Evolutionary conservation across 1,140 invertebrate species (phyloP), one percentile per base, ranked within the genome.

Genomic region (Papilio polytes): DNA sequence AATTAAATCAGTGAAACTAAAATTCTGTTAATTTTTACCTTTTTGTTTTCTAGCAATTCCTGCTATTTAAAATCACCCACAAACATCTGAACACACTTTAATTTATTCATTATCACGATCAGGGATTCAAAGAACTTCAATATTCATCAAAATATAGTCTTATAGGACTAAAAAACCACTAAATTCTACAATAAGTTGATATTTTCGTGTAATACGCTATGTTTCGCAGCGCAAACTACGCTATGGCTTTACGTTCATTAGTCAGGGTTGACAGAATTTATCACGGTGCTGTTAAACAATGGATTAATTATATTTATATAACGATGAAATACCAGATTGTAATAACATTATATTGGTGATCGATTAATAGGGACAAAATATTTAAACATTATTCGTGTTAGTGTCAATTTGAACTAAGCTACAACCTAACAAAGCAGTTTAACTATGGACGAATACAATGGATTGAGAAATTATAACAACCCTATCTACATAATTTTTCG

Each of bases 221-320:
- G 73, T 74, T 74, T 74, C 44, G 73, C 73, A 22, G 18, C 15
- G 36, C 72, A 44, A 74, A 74, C 72, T 46, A 74, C 36, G 7
- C 18, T 46, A 51, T 74, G 20, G 20, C 10, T 48, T 51, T 46
- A 22, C 46, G 4, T 22, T 53, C 44, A n/a, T 74, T 74, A 74
- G 73, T 48, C 46, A 74, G 73, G 73, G 73, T 74, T 74, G 73
- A 48, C 46, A 74, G 41, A 74, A 74, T 53, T 74, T 74, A 74
- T 51, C 72, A 74, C 72, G 72, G 72, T 46, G 13, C 72, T 74
- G 36, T 41, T 10, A 74, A 44, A 74, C 72, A 74, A 74, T 74
- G 72, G 72, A 74, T 18, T 74, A 74, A 74, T 74, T 74, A 74
- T 44, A 74, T 46, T 44, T 74, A 74, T 44, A 46, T 74, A 74